Base-by-base conservation (phyloP, 2,797 vertebrate genomes). In the Paramormyrops hopkinsi region DNA sequence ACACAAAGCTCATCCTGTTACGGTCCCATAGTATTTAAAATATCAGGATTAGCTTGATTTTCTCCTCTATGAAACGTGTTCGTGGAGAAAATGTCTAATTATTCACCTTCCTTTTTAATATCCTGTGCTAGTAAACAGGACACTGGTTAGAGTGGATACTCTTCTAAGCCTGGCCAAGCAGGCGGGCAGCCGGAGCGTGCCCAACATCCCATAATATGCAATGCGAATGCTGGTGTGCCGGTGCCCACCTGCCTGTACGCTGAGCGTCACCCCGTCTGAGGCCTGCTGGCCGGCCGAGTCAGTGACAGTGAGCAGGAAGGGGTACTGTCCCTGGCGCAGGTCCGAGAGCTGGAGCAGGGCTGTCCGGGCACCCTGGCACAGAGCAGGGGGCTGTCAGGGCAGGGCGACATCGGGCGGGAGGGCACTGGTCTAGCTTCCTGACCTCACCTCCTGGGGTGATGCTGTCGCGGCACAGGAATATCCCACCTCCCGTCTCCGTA, bases 311-410 rank as follows among this genome's bases (percentile, higher is more conserved):
- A 97, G 93, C 89, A 95, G 96, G 89, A 97, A 96, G 0, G 88
- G 94, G 82, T 97, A 97, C 88, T 93, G 92, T 76, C 97, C 97
- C 86, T 95, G 95, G 91, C 95, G 93, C 93, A 97, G 93, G 33
- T 94, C 94, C 88, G 95, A 96, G 8, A 96, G 89, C 89, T 95
- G 94, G 54, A 97, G 96, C 89, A 93, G 95, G 0, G 95, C 96
- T 0, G 95, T 96, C 54, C 91, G 93, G 14, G 93, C 91, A 50
- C 95, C 96, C 97, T 97, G 29, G 17, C 46, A 5, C 84, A 0
- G 19, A 0, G 51, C 17, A 83, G 17, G 9, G n/a, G 46, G 41
- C 19, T 0, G 4, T 73, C 29, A 73, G 59, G 8, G 59, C 8
- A 25, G 8, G n/a, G 56, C 56, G 1, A 11, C 59, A 25, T 62